phyloP scores from a whole-genome alignment of 2,797 vertebrate species.

The Danionella dracula region DNA sequence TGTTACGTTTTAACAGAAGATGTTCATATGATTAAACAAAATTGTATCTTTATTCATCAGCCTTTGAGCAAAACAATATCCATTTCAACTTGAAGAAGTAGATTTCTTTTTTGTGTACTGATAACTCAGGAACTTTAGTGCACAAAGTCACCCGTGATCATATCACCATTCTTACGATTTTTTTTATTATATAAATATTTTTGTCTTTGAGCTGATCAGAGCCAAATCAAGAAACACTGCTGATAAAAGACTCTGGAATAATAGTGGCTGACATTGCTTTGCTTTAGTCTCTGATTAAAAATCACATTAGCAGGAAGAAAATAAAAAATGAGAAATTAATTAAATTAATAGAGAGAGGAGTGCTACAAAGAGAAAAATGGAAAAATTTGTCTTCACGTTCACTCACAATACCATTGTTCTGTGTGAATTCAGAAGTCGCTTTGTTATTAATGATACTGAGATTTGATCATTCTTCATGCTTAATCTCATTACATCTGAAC shows the following conservation, averaged over 20 bases:
- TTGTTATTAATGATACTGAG: conserved; percentile 68
- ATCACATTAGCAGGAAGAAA: conserved; percentile 48
- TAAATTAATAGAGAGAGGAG: conserved; percentile 70
- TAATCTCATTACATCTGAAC: neutral
- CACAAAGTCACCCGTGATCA: too few relatives aligned
- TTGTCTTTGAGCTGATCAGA: conserved; percentile 25
- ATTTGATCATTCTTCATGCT: conserved; percentile 52
- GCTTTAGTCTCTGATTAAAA: conserved; percentile 56
- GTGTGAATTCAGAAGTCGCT: conserved; percentile 56
- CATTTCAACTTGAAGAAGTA: conserved; percentile 4
- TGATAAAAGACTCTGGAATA: conserved; percentile 45
- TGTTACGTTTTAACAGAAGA: conserved; percentile 7
- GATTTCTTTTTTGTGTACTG: neutral
- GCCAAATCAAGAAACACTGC: conserved; percentile 35
- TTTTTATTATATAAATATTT: conserved; percentile 37
- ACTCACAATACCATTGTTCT: conserved; percentile 73
- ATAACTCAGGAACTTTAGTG: conserved; percentile 20
- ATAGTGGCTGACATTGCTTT: conserved; percentile 42
- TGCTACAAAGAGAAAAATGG: conserved; percentile 56
- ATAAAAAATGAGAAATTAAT: conserved; percentile 54
- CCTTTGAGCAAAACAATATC: conserved; percentile 25
- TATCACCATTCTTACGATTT: too few relatives aligned
- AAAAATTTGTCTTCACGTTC: conserved; percentile 69
- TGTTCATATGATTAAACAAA: neutral
- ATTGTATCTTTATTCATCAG: conserved; percentile 13